These are phyloP conservation scores for Thripadectes ignobilis DNA, from an alignment of 2,797 vertebrate species.

Conservation along the genomic window DNA sequence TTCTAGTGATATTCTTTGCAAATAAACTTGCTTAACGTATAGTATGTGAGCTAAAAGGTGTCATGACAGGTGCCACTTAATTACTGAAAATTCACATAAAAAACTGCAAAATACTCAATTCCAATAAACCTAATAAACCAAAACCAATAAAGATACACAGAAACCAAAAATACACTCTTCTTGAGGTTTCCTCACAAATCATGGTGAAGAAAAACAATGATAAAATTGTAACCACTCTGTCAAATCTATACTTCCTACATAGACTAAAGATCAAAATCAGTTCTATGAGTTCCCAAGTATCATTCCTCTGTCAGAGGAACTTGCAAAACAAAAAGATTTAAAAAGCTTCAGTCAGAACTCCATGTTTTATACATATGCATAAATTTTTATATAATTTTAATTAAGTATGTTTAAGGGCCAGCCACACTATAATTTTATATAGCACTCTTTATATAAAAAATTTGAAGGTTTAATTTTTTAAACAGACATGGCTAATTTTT, in stretches of 20 bases:
- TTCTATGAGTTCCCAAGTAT: neutral
- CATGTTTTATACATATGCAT: neutral
- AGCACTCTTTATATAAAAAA: neutral
- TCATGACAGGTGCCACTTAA: neutral
- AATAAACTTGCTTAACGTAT: neutral
- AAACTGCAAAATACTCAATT: neutral
- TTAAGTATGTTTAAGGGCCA: neutral
- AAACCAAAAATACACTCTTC: neutral
- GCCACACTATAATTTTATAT: neutral
- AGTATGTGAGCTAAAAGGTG: constrained; percentile 2
- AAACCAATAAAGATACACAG: neutral
- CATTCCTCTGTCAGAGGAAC: neutral
- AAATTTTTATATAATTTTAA: neutral
- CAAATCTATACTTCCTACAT: neutral
- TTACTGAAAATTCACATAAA: constrained; percentile 20
- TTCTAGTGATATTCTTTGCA: neutral
- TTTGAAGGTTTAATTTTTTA: neutral
- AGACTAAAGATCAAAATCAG: neutral
- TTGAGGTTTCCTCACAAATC: neutral
- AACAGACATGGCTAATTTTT: neutral
- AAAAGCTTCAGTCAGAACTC: neutral
- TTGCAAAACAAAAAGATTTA: neutral
- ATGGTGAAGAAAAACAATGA: neutral
- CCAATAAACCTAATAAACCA: neutral
- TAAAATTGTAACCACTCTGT: neutral